phyloP scores from a whole-genome alignment of 2,113 vertebrate genomes.

The Dasyurus viverrinus region DNA sequence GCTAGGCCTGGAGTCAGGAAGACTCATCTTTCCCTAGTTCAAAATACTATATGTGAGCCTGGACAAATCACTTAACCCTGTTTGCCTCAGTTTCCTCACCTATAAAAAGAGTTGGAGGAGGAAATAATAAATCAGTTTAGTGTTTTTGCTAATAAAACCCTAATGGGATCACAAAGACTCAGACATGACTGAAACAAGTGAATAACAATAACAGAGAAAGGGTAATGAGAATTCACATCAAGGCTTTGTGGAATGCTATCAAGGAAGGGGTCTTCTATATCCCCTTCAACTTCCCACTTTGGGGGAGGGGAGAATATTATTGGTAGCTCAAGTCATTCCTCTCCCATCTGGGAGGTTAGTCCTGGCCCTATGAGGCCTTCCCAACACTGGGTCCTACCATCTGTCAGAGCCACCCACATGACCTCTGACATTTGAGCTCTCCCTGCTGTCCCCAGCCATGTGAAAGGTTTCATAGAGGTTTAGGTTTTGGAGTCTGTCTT shows the following conservation, averaged over 20 bases:
- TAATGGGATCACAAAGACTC: not conserved
- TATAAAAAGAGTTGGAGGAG: not conserved
- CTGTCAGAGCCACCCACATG: slow-evolving; percentile 66
- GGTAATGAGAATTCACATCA: not conserved
- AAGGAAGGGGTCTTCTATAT: not conserved
- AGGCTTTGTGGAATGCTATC: not conserved
- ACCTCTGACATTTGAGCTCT: slow-evolving; percentile 53
- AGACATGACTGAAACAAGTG: not conserved
- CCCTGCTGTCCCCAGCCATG: not conserved
- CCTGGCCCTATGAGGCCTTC: slow-evolving; percentile 60
- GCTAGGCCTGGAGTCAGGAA: not conserved
- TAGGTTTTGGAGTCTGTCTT: not conserved
- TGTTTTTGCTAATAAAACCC: not conserved
- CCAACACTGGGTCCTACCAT: slow-evolving; percentile 78
- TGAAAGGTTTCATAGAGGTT: not conserved
- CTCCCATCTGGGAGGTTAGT: slow-evolving; percentile 77
- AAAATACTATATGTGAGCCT: not conserved
- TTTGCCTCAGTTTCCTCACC: not conserved
- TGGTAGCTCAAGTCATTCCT: slow-evolving; percentile 40
- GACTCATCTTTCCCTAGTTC: not conserved
- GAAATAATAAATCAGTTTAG: not conserved
- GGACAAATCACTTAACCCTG: not conserved
- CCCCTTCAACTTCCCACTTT: not conserved
- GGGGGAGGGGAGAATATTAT: not conserved
- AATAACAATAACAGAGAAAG: not conserved